A percentile compares a stretch with the other conserved stretches of the same genome.
Conservation (phyloP, 37 sponge, comb jelly and placozoan genomes). For the Chondrilla cf. caribensis region DNA sequence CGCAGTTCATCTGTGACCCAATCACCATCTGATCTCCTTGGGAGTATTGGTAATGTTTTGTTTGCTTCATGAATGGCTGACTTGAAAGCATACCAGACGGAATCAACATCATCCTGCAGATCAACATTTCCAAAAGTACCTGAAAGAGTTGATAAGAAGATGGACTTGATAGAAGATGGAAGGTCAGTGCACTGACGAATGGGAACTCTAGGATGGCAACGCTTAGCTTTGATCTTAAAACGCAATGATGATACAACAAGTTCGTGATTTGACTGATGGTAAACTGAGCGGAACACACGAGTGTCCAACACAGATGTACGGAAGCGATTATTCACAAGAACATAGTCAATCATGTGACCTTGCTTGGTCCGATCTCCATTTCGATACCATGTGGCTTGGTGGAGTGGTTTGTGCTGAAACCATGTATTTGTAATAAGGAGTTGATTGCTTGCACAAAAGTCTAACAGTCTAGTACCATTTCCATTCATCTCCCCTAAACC, state of each 20-base stretch:
- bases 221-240: slow-evolving; percentile 4
- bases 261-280: not conserved
- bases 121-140: not conserved
- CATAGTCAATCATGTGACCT: not conserved
- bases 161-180: not conserved
- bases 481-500: not conserved
- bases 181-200: not conserved
- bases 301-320: not conserved
- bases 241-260: not conserved
- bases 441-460: not conserved
- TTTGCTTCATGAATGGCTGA: not conserved
- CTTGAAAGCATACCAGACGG: not conserved
- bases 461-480: not conserved
- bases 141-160: not conserved
- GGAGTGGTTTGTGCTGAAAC: not conserved
- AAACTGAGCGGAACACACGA: not conserved
- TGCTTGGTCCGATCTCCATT: not conserved
- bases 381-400: not conserved
- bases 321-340: not conserved
- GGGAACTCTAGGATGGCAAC: not conserved
- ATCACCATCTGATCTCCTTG: not conserved
- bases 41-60: not conserved
- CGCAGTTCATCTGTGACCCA: slow-evolving; percentile 17
- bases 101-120: not conserved
- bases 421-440: not conserved